Evolutionary conservation across 1,140 invertebrate genomes (phyloP).

Genomic region (Euglossa dilemma): DNA sequence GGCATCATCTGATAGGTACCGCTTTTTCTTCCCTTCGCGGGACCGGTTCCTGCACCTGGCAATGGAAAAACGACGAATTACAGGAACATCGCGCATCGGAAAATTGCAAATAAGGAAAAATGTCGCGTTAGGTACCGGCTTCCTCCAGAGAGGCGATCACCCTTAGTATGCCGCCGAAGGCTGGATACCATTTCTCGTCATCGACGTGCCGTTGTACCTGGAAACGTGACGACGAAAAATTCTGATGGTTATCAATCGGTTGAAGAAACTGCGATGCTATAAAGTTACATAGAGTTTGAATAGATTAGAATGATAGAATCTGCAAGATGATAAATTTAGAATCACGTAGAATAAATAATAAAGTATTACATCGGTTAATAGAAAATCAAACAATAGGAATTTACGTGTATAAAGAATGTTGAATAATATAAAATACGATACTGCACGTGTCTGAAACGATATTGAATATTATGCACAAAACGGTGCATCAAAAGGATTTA

Average conservation of each 20-base stretch:
- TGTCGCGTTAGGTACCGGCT: constrained; percentile 70
- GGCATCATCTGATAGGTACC: constrained; percentile 65
- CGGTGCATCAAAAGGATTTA: no score
- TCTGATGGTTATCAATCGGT: not conserved
- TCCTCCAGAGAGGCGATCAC: constrained; percentile 83
- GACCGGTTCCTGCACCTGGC: constrained; percentile 35
- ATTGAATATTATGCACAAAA: no score
- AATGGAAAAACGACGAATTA: constrained; percentile 27
- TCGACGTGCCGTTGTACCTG: constrained; percentile 83
- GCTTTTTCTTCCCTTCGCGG: constrained; percentile 31
- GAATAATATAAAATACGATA: no score
- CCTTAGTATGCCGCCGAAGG: constrained; percentile 84
- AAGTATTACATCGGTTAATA: no score
- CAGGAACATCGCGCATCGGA: not conserved
- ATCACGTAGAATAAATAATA: not conserved
- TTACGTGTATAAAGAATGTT: no score
- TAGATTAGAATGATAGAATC: no score
- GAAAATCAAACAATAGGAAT: no score
- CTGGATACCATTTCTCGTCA: constrained; percentile 85
- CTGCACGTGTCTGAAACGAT: no score
- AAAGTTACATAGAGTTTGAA: no score
- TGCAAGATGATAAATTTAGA: not conserved
- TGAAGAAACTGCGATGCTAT: no score
- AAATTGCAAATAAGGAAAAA: constrained; percentile 12
- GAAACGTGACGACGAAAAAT: not conserved